Base-by-base conservation (phyloP, 2,113 vertebrate genomes). In the Delphinus delphis region DNA sequence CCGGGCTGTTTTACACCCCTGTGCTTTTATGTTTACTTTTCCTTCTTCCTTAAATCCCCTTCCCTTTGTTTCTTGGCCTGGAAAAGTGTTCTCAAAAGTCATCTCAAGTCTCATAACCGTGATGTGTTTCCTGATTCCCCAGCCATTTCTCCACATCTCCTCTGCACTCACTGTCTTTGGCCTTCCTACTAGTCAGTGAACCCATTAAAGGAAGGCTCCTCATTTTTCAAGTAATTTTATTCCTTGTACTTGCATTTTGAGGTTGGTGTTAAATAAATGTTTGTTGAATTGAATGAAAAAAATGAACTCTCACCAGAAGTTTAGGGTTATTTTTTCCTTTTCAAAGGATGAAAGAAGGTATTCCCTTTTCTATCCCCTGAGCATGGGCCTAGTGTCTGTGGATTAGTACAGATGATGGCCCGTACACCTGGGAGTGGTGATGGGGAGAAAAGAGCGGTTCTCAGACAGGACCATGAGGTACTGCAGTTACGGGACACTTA, bases 261-360 rank as follows among this genome's bases (percentile, higher is more conserved):
- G 47, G 21, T 88, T 63, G 58, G 33, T 74, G 5, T 90, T 80
- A 74, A 65, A 60, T 36, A 81, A 74, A 36, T 50, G 8, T 47
- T 87, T 89, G 68, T 73, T 90, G 55, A 82, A 41, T 12, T 33
- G 31, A 74, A 58, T 94, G 50, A 79, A 89, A 68, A 74, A 92
- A 58, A 20, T 82, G 25, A 83, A 44, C 33, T 85, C 11, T 63
- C 60, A 73, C 73, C 23, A 10, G n/a, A 93, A 93, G 31, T 77
- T 71, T 73, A 58, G n/a, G 63, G 12, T 53, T 92, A 17, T 79
- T 79, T 92, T 82, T 65, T 79, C 26, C 20, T 58, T 80, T 80
- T 81, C n/a, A 62, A 60, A 82, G 67, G 50, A 55, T 36, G 70
- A 86, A 91, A 79, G 55, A 47, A 38, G 8, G 41, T 79, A 18